Conservation (phyloP, 2,797 vertebrate genomes). For the Gymnothorax javanicus region DNA sequence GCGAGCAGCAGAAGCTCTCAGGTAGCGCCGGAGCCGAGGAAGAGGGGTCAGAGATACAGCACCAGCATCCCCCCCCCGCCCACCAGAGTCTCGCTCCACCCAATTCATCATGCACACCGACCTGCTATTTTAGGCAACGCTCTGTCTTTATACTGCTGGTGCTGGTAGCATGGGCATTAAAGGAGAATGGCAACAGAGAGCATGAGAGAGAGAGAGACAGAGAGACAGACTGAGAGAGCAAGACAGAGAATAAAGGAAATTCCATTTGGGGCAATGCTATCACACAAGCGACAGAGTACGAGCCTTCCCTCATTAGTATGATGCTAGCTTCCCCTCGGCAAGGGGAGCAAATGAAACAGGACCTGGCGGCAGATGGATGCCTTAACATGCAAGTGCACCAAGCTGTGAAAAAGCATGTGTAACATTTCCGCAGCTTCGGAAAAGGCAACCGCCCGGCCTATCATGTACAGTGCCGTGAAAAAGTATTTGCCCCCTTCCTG, state of each 20-base stretch:
- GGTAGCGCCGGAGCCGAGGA: background rate
- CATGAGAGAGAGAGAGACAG: background rate
- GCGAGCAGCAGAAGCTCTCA: constrained; percentile 4
- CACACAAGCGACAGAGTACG: background rate
- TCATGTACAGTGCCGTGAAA: too few relatives aligned
- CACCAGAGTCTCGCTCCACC: constrained; percentile 8
- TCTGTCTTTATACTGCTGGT: background rate
- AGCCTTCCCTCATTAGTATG: background rate
- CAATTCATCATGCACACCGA: constrained; percentile 8
- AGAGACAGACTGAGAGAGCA: background rate
- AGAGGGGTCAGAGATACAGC: background rate
- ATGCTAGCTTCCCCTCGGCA: background rate
- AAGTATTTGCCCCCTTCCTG: too few relatives aligned
- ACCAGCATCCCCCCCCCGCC: background rate
- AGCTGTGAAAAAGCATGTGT: background rate
- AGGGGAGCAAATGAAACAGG: background rate
- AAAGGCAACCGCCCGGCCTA: background rate
- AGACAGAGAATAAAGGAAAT: background rate
- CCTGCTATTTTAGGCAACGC: constrained; percentile 21
- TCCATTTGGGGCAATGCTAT: background rate
- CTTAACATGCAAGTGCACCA: background rate
- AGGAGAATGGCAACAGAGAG: background rate
- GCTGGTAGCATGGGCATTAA: background rate
- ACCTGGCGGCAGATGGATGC: background rate
- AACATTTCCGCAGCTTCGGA: background rate